Evolutionary conservation across 2,888 invertebrate species (phyloP), one percentile per base, ranked within the genome.

Genomic region (Drosophila imparisetae): DNA sequence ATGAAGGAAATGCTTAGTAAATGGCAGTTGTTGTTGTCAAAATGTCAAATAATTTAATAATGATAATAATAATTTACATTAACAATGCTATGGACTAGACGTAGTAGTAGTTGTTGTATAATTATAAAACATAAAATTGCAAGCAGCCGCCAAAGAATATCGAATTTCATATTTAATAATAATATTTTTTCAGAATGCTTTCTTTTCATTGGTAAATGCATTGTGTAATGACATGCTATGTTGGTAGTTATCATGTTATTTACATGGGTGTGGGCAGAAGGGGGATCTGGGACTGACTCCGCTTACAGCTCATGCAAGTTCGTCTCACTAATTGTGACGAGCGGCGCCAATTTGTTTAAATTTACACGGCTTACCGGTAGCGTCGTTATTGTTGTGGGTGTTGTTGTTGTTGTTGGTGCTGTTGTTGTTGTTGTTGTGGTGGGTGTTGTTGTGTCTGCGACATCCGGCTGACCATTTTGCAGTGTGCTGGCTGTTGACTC

Each of bases 321-420:
- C 71, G 93, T 93, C 92, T 94, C 94, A 86, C 94, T 94, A 89
- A 94, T 94, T 77, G 94, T 93, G 88, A 93, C 93, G 72, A 94
- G 91, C 64, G 94, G 94, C 81, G 94, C 94, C 91, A 93, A 92
- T 88, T 92, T 80, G 74, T 63, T 63, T 72, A 72, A 78, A 73
- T 76, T 75, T 66, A 42, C 42, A 24, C 54, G 72, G 93, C 94
- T 94, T 94, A 94, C 94, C 92, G 93, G 90, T 81, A 82, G 67
- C 66, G 73, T 68, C n/a, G 81, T 45, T 38, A 74, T 45, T 30
- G 69, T 24, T 34, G 57, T 13, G 15, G 52, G 45, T 40, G 48
- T 36, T 50, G 53, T 18, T 58, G 54, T 2, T 5, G 50, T 18
- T 15, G 36, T 2, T 13, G 42, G 40, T 7, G 53, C 29, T n/a